A percentile compares a stretch with the other conserved stretches of the same genome.
Conservation (phyloP, 1,140 invertebrate genomes). For the Ladona fulva region DNA sequence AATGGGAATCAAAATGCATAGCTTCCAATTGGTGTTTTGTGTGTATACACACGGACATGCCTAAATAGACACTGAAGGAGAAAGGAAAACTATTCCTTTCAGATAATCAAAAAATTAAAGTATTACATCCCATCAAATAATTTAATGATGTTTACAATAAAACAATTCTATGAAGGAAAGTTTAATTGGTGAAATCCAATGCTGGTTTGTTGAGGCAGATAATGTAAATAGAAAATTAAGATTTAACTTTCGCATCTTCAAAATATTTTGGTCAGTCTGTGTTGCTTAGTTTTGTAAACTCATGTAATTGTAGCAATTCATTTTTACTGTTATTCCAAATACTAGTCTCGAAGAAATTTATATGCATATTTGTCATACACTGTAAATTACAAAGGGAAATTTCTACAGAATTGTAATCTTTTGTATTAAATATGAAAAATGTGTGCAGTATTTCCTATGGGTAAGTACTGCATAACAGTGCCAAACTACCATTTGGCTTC, state of each 20-base stretch:
- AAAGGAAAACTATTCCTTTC: too few species aligned
- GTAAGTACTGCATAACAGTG: not conserved
- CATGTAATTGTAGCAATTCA: not conserved
- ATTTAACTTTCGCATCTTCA: not conserved
- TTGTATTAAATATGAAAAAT: not conserved
- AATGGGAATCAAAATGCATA: too few species aligned
- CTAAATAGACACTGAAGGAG: too few species aligned
- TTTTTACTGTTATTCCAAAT: not conserved
- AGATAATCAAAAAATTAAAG: not conserved
- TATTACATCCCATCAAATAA: not conserved
- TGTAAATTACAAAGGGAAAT: not conserved
- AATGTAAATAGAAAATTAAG: not conserved
- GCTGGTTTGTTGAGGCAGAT: not conserved
- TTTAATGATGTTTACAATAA: not conserved
- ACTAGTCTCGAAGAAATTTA: not conserved
- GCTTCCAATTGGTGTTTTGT: too few species aligned
- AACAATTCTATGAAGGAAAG: not conserved
- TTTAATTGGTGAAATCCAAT: not conserved
- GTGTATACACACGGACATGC: too few species aligned
- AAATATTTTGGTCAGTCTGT: not conserved
- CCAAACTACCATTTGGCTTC: not conserved
- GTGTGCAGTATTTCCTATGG: not conserved
- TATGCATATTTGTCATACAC: not conserved
- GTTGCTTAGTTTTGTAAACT: constrained; percentile 6
- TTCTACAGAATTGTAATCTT: not conserved